Base-by-base conservation (phyloP, 2,888 invertebrate species). In the Eurytoma adleriae region DNA sequence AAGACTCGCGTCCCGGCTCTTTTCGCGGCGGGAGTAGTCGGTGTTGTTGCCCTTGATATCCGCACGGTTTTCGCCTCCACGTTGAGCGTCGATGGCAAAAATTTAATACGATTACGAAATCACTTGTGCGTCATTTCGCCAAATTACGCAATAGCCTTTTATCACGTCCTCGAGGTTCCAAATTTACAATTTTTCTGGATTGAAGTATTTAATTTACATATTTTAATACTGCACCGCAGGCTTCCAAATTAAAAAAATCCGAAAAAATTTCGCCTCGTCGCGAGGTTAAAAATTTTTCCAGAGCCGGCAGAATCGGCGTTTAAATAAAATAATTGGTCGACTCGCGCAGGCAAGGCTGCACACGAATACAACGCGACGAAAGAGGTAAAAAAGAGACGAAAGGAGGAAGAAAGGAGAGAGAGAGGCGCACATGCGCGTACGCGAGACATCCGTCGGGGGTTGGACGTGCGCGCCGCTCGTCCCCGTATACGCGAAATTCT, bases 401-500 rank as follows among this genome's bases (percentile, higher is more conserved):
- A 30, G 12, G 30, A 50, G 18, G 50, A 20, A 50, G 30, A 7
- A 20, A 56, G 56, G 40, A 14, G 69, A 12, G 4, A n/a, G 40
- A 69, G 57, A 30, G 18, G n/a, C 30, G 40, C 57, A 59, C 54
- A 75, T 24, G 50, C 52, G 69, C 40, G 64, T 16, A 66, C 57
- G 62, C 24, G 75, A 27, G 57, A 48, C n/a, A 71, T 61, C 27
- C 62, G 54, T 40, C 27, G 72, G 64, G 67, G 81, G 82, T 81
- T 78, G 68, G 62, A 67, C 67, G 79, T 50, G 78, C 62, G 75
- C 70, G 82, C 71, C 70, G 82, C 71, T 59, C 72, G 56, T 66
- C 57, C 67, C 70, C 67, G 66, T 75, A 82, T 66, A 40, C 40
- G 78, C 80, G 81, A 84, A 83, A 83, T 81, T 81, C 82, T 67